Conservation (phyloP, 2,113 vertebrate species). For the Notothenia coriiceps region DNA sequence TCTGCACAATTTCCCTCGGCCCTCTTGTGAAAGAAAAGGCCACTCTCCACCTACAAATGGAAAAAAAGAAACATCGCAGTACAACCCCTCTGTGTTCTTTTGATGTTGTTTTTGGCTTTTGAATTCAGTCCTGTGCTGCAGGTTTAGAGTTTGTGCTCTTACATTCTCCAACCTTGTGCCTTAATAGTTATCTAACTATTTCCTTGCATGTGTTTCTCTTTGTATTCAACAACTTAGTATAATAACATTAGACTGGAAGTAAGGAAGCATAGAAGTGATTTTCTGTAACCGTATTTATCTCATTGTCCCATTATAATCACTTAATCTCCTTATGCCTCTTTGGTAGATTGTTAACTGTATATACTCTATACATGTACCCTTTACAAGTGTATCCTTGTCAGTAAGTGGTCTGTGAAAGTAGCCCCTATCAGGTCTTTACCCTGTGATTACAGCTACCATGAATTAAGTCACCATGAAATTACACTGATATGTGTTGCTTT, state of each 20-base stretch:
- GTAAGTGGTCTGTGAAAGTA: too few relatives aligned
- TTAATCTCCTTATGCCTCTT: too few relatives aligned
- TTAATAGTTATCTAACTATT: neutral
- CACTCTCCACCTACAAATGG: neutral
- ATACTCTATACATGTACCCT: too few relatives aligned
- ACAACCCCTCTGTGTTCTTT: neutral
- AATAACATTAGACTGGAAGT: slow-evolving; percentile 1
- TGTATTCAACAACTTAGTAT: neutral
- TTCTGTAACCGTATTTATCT: neutral
- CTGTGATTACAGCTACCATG: too few relatives aligned
- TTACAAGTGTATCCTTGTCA: too few relatives aligned
- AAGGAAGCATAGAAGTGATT: neutral
- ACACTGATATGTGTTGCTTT: too few relatives aligned
- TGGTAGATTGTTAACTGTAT: too few relatives aligned
- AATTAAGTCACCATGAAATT: too few relatives aligned
- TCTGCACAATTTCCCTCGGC: slow-evolving; percentile 6
- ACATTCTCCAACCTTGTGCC: neutral
- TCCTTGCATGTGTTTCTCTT: neutral
- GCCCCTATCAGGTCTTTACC: too few relatives aligned
- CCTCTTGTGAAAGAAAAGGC: slow-evolving; percentile 20
- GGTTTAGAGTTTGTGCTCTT: neutral
- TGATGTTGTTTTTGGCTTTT: slow-evolving; percentile 13
- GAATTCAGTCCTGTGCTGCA: slow-evolving; percentile 4
- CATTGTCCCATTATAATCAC: neutral
- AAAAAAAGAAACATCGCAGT: neutral